Evolutionary conservation across 2,888 invertebrate genomes (phyloP).

Genomic region (Sminthurides aquaticus): DNA sequence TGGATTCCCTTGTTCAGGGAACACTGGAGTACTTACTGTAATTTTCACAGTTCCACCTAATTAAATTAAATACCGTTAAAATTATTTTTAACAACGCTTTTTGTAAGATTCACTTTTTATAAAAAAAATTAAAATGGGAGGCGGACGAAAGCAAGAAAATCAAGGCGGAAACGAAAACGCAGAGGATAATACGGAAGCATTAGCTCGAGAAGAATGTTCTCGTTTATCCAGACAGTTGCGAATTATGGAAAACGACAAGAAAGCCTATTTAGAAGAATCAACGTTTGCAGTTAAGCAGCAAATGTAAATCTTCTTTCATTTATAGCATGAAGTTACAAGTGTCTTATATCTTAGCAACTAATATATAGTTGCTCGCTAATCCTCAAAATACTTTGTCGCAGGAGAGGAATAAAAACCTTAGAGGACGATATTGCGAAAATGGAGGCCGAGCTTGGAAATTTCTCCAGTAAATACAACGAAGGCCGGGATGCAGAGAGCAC

Average conservation of each 20-base stretch:
- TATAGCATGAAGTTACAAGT: not conserved
- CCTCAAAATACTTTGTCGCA: slow-evolving; percentile 1
- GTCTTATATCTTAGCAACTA: not conserved
- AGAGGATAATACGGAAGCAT: slow-evolving; percentile 37
- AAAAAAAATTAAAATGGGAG: slow-evolving; percentile 17
- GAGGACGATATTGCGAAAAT: slow-evolving; percentile 36
- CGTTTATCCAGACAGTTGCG: slow-evolving; percentile 36
- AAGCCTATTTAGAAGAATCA: slow-evolving; percentile 41
- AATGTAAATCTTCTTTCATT: slow-evolving; percentile 24
- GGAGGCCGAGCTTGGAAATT: slow-evolving; percentile 34
- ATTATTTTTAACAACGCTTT: too few species aligned
- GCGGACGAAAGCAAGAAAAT: slow-evolving; percentile 14
- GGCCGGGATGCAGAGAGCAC: slow-evolving; percentile 28
- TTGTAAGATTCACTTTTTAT: too few species aligned
- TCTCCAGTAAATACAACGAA: slow-evolving; percentile 27
- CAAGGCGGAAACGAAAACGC: slow-evolving; percentile 8
- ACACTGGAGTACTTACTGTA: too few species aligned
- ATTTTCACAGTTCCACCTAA: too few species aligned
- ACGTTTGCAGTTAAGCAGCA: slow-evolving; percentile 37
- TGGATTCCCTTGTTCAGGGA: too few species aligned
- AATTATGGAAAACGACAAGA: slow-evolving; percentile 42
- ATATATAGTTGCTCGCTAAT: not conserved
- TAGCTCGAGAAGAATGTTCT: slow-evolving; percentile 37
- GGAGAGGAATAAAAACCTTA: slow-evolving; percentile 29
- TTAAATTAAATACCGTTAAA: too few species aligned